A percentile compares a stretch with the other conserved stretches of the same genome.
Evolutionary conservation across 2,797 vertebrate genomes (phyloP).

Genomic region (Lates japonicus): DNA sequence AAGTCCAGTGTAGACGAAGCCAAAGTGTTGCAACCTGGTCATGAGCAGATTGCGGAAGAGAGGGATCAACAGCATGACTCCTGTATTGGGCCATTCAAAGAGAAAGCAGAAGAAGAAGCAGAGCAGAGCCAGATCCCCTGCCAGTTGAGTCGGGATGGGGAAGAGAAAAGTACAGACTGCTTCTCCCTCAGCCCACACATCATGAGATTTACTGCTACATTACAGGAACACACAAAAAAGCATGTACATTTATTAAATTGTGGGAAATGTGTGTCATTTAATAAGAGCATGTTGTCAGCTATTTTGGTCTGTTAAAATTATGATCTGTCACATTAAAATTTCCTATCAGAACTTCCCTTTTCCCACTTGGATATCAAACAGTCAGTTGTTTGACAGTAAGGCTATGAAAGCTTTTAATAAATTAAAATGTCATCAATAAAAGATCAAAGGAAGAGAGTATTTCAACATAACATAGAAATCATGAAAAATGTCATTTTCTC

Average conservation of each 20-base stretch:
- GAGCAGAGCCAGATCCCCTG: not conserved
- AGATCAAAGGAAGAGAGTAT: not conserved
- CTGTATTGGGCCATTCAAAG: slow-evolving; percentile 51
- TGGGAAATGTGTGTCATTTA: not conserved
- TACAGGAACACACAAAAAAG: not conserved
- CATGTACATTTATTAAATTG: not conserved
- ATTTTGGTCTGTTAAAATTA: not conserved
- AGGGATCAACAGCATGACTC: slow-evolving; percentile 13
- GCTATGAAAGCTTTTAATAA: not conserved
- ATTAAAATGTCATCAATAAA: not conserved
- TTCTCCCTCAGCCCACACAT: slow-evolving; percentile 30
- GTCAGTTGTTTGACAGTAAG: not conserved
- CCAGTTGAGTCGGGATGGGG: not conserved
- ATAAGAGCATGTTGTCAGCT: not conserved
- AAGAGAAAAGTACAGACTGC: slow-evolving; percentile 51
- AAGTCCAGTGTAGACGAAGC: not conserved
- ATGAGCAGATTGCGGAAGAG: slow-evolving; percentile 57
- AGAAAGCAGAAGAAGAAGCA: slow-evolving; percentile 69
- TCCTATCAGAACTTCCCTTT: not conserved
- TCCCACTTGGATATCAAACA: not conserved
- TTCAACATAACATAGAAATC: not conserved
- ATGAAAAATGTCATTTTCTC: not conserved
- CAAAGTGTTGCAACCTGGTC: slow-evolving; percentile 23
- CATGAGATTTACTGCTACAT: slow-evolving; percentile 2
- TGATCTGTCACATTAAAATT: not conserved